phyloP scores from a whole-genome alignment of 2,797 vertebrate genomes.

The Darevskia nairensis region DNA sequence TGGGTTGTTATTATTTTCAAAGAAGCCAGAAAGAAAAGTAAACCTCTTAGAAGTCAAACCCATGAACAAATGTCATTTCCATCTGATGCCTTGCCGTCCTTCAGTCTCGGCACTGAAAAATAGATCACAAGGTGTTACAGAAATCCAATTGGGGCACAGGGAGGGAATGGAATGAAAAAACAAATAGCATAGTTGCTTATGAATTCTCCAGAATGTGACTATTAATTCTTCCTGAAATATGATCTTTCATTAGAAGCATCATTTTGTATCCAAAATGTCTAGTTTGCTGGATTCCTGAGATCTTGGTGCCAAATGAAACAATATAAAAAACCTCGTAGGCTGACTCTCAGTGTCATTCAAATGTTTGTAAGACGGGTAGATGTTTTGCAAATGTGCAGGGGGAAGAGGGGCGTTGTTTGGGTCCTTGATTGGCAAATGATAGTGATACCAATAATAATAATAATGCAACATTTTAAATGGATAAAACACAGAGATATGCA shows the following conservation, averaged over 20 bases:
- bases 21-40: conserved; percentile 54
- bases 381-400: background rate
- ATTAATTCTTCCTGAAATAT: background rate
- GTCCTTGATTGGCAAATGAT: background rate
- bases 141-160: accelerated
- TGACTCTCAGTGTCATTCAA: background rate
- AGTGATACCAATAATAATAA: background rate
- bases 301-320: background rate
- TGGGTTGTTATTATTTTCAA: conserved; percentile 63
- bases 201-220: conserved; percentile 2
- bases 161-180: background rate
- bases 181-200: conserved; percentile 16
- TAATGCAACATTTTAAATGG: background rate
- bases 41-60: conserved; percentile 52
- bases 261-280: background rate
- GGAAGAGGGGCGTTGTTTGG: background rate
- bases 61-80: conserved; percentile 47
- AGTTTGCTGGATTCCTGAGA: conserved; percentile 8
- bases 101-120: conserved; percentile 38
- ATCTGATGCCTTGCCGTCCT: conserved; percentile 44
- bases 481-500: background rate
- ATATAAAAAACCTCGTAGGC: background rate
- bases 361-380: background rate
- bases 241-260: background rate
- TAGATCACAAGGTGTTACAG: conserved; percentile 22